Evolutionary conservation across 2,888 invertebrate genomes (phyloP), one percentile per base, ranked within the genome.

Genomic region (Margaritifera margaritifera): DNA sequence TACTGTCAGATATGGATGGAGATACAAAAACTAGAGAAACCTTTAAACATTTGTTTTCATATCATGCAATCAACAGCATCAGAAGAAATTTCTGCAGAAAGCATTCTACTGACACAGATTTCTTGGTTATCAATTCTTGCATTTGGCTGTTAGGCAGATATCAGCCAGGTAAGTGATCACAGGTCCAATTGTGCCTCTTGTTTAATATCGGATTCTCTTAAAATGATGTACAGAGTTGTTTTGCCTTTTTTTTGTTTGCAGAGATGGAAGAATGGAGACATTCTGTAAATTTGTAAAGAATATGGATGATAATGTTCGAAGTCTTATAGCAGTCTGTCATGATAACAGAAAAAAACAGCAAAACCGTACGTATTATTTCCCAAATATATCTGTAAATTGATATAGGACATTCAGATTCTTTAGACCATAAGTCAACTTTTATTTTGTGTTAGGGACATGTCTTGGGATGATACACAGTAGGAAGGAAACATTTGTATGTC

Each of bases 301-400:
- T 79, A 93, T 99, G 93, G 98, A 99, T 88, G 93, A 94, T 55
- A 94, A 96, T 22, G 94, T 97, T 0, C 95, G 96, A 88, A 93
- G 93, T 80, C 91, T 98, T 71, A 93, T 95, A 87, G 93, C 92
- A 50, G 94, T 95, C 86, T 93, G 95, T 68, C 90, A 93, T 64
- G 96, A 96, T 84, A 96, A 96, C 91, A 93, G 94, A 67, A 97
- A 97, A 88, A 95, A 95, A 85, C 94, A 95, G 89, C 94, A 94
- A 87, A 94, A 93, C 22, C 93, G 91, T 91, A 82, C 89, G 91
- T 87, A 73, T 25, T 25, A 42, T 42, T 42, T 42, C 11, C 11
- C 1, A 11, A 42, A 42, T 42, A 42, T 42, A 42, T 42, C 42
- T 11, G 8, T 42, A 11, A 42, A 42, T 42, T 11, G 42, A 8